Evolutionary conservation across 2,888 invertebrate species (phyloP).

Genomic region (Thelaira solivaga): DNA sequence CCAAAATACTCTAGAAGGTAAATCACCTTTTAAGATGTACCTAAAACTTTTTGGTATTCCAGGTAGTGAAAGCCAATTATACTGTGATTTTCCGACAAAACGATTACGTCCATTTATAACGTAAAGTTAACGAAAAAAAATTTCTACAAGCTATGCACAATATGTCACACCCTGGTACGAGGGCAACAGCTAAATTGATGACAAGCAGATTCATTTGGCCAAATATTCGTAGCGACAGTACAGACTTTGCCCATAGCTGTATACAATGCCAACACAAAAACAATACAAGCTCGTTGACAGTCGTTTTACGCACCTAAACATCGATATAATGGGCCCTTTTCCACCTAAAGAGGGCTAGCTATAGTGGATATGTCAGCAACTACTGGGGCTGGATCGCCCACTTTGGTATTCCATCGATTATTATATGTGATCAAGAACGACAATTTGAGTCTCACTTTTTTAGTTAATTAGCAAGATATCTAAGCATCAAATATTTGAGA

Average conservation of each 20-base stretch:
- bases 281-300: too few species aligned
- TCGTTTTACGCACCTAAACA: too few species aligned
- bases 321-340: too few species aligned
- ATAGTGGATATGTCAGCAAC: too few species aligned
- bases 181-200: conserved; percentile 52
- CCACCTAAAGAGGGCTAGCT: too few species aligned
- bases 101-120: conserved; percentile 54
- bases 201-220: conserved; percentile 66
- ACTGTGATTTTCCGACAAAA: background rate
- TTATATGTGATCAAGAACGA: conserved; percentile 46
- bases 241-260: conserved; percentile 43
- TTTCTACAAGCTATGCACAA: conserved; percentile 54
- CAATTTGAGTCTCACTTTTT: conserved; percentile 50
- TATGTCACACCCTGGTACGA: conserved; percentile 41
- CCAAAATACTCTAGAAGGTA: background rate
- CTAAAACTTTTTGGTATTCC: conserved; percentile 13
- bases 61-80: background rate
- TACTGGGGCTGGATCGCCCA: conserved; percentile 43
- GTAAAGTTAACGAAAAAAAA: conserved; percentile 45
- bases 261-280: too few species aligned
- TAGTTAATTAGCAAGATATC: conserved; percentile 17
- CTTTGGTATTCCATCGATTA: conserved; percentile 33
- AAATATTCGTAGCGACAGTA: conserved; percentile 59
- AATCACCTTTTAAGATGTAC: background rate
- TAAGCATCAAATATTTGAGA: too few species aligned